A percentile compares a stretch with the other conserved stretches of the same genome.
phyloP scores from a whole-genome alignment of 1,140 invertebrate genomes.

The Plectrocnemia conspersa region DNA sequence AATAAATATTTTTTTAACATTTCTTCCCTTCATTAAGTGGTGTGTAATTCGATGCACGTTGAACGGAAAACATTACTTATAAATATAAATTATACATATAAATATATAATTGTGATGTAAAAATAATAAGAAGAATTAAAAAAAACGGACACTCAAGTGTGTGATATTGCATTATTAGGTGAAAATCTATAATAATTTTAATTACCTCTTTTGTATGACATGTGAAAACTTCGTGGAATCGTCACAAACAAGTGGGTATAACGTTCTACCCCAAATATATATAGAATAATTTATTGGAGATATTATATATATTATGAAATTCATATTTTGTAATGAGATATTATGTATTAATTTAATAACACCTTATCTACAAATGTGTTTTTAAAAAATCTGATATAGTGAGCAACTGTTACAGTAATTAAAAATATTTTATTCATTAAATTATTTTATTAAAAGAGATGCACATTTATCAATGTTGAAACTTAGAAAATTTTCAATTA shows the following conservation, averaged over 20 bases:
- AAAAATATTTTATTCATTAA: too few species aligned
- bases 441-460: too few species aligned
- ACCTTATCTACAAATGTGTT: background rate
- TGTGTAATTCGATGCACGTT: background rate
- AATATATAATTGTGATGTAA: too few species aligned
- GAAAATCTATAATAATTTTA: constrained; percentile 4
- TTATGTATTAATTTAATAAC: background rate
- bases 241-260: background rate
- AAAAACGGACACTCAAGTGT: constrained; percentile 1
- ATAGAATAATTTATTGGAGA: background rate
- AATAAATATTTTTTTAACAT: constrained; percentile 23
- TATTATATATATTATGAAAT: constrained; percentile 6
- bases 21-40: constrained; percentile 13
- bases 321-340: background rate
- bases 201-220: constrained; percentile 4
- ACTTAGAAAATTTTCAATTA: too few species aligned
- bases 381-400: background rate
- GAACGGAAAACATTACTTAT: constrained; percentile 2
- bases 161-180: constrained; percentile 5
- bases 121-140: too few species aligned
- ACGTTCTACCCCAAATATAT: background rate
- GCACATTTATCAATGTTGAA: too few species aligned
- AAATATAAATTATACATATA: constrained; percentile 14
- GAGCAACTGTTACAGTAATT: too few species aligned
- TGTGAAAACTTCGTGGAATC: constrained; percentile 1